phyloP scores from a whole-genome alignment of 1,140 invertebrate genomes.

The Drosophila varians region DNA sequence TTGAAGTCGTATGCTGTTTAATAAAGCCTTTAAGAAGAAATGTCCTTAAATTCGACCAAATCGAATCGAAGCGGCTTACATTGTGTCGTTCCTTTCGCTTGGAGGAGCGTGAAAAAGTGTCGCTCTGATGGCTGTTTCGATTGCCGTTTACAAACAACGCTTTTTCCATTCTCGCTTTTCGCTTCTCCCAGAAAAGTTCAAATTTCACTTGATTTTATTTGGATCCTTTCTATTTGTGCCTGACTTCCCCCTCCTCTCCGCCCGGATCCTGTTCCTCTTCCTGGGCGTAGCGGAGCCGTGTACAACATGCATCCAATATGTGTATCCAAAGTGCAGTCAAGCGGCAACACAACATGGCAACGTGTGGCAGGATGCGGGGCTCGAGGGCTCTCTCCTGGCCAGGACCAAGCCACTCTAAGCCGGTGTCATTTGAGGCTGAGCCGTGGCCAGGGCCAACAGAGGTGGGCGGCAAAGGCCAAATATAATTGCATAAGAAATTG shows the following conservation, averaged over 20 bases:
- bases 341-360: slow-evolving; percentile 66
- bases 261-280: slow-evolving; percentile 28
- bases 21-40: too few relatives aligned
- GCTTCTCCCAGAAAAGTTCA: slow-evolving; percentile 38
- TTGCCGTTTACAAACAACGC: slow-evolving; percentile 47
- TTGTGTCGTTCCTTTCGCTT: slow-evolving; percentile 76
- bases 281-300: slow-evolving; percentile 44
- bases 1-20: too few relatives aligned
- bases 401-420: slow-evolving; percentile 17
- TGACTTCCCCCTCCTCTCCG: slow-evolving; percentile 17
- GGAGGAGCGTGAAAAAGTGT: slow-evolving; percentile 65
- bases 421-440: slow-evolving; percentile 46
- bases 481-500: slow-evolving; percentile 48
- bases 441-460: slow-evolving; percentile 6
- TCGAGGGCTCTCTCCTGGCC: neutral
- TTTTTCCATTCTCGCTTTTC: slow-evolving; percentile 34
- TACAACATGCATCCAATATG: slow-evolving; percentile 65
- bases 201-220: slow-evolving; percentile 53
- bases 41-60: slow-evolving; percentile 33
- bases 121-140: slow-evolving; percentile 48
- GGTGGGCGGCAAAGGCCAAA: slow-evolving; percentile 23
- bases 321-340: slow-evolving; percentile 73
- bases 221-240: slow-evolving; percentile 29
- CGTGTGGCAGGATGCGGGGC: slow-evolving; percentile 5
- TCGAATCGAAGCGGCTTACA: slow-evolving; percentile 54